Base-by-base conservation (phyloP, 2,888 invertebrate genomes). In the Anorthoa munda region DNA sequence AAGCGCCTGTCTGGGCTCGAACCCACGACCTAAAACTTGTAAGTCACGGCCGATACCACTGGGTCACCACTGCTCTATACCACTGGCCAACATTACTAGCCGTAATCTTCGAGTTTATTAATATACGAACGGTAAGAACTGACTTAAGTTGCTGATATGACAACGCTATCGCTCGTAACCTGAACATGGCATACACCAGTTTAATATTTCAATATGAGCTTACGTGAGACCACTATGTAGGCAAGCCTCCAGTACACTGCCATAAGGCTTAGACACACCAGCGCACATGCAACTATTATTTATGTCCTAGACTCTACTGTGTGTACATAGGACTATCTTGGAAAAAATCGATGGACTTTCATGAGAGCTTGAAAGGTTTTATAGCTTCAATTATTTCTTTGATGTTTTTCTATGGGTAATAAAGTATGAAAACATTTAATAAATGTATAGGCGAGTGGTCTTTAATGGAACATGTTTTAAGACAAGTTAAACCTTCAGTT, bases 181-280 rank as follows among this genome's bases (percentile, higher is more conserved):
- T 59, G 17, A 26, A 56, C 66, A 9, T 17, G 12, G 53, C 46
- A 50, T 46, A 46, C 50, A 73, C 45, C 51, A 66, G 70, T 75
- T 83, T 79, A 75, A 70, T 73, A 76, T 83, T 66, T 73, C 75
- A 73, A 71, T 83, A 69, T 76, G 31, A 75, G 80, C 81, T 73
- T 77, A 81, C 61, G 60, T 67, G 50, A 53, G 26, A 59, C 67
- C 58, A 50, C 46, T 61, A 21, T 67, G 72, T 55, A 59, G 66
- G 45, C 65, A 60, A 63, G 59, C 12, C 53, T 55, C 46, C 48
- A 67, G 31, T 66, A 72, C 55, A 60, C 59, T 72, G 51, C 26
- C 17, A 50, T 66, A 82, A 17, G 66, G 48, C 39, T 4, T 68
- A 50, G 17, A 67, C 51, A 82, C 39, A 71, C 64, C 3, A 61